These are phyloP conservation scores for Emys orbicularis DNA, from an alignment of 2,797 vertebrate genomes.

Conservation along the genomic window DNA sequence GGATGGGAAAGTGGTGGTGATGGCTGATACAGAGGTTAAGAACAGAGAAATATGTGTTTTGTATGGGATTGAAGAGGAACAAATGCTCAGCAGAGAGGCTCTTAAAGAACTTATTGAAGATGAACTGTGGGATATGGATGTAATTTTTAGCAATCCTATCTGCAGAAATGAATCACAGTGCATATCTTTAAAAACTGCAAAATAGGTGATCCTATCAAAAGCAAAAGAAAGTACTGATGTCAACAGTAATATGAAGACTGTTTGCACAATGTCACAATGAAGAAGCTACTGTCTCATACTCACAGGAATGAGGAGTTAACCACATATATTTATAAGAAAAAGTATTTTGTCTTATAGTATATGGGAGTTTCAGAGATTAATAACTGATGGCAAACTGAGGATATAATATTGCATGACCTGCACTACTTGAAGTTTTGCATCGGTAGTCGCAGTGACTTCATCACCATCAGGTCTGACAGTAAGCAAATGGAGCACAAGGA, in stretches of 20 bases:
- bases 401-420: neutral
- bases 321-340: neutral
- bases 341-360: neutral
- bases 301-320: neutral
- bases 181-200: neutral
- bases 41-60: neutral
- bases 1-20: neutral
- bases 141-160: neutral
- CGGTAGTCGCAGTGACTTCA: neutral
- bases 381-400: neutral
- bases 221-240: neutral
- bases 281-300: neutral
- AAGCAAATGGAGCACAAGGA: neutral
- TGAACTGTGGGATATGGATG: neutral
- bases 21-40: neutral
- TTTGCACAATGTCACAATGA: neutral
- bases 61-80: neutral
- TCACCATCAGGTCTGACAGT: neutral
- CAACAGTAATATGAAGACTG: neutral
- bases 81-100: neutral
- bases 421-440: neutral
- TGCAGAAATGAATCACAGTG: neutral
- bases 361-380: neutral
- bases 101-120: neutral
- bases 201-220: neutral